Conservation (phyloP, 2,113 vertebrate species). For the Fukomys damarensis region DNA sequence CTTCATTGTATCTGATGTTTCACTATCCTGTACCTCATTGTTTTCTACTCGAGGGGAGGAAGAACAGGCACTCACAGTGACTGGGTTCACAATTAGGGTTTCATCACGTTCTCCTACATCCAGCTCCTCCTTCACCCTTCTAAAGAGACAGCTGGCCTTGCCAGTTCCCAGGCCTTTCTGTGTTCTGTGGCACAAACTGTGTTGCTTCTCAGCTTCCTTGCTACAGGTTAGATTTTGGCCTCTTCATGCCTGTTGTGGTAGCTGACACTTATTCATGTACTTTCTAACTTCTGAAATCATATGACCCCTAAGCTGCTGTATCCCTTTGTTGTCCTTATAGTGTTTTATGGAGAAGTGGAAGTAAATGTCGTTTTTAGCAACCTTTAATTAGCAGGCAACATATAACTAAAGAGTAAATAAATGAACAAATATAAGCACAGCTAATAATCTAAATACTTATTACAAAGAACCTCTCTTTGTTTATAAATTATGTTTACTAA, state of each 20-base stretch:
- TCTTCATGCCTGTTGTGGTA: not conserved
- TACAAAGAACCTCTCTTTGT: not conserved
- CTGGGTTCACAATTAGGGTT: not conserved
- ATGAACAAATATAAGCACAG: not conserved
- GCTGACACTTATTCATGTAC: not conserved
- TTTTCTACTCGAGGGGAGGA: not conserved
- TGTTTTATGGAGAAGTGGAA: not conserved
- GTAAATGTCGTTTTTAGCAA: too few relatives aligned
- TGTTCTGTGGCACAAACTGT: not conserved
- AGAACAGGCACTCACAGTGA: fast-evolving
- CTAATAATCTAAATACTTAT: not conserved
- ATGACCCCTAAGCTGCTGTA: not conserved
- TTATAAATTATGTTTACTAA: constrained; percentile 57
- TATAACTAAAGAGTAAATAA: not conserved
- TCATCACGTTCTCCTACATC: not conserved
- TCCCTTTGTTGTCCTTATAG: not conserved
- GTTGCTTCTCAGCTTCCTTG: not conserved
- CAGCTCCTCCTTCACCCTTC: fast-evolving
- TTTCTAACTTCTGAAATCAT: not conserved
- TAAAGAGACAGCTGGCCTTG: not conserved
- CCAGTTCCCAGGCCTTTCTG: not conserved
- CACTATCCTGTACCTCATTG: not conserved
- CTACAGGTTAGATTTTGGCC: not conserved
- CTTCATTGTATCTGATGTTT: not conserved
- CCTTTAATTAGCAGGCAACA: not conserved